phyloP scores from a whole-genome alignment of 1,140 invertebrate species.

The Zelostemma sp. region DNA sequence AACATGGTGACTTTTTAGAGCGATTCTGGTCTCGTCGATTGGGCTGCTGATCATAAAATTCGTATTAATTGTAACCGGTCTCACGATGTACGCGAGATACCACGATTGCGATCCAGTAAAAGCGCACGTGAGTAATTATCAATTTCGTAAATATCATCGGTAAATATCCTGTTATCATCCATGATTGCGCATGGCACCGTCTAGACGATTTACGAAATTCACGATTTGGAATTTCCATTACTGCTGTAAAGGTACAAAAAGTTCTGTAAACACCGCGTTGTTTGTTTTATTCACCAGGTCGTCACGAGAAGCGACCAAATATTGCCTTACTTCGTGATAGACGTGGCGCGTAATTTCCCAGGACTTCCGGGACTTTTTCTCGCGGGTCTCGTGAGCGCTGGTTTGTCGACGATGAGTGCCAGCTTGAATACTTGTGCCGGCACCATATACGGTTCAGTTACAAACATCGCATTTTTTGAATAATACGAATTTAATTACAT shows the following conservation, averaged over 20 bases:
- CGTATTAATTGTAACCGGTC: slow-evolving; percentile 64
- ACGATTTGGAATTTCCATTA: too few species aligned
- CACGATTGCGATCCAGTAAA: slow-evolving; percentile 74
- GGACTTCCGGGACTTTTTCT: slow-evolving; percentile 80
- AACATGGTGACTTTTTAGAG: slow-evolving; percentile 36
- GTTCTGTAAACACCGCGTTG: too few species aligned
- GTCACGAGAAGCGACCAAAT: slow-evolving; percentile 67
- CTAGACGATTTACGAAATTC: too few species aligned
- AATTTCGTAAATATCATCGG: slow-evolving; percentile 7
- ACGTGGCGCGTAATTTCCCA: slow-evolving; percentile 69
- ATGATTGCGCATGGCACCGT: too few species aligned
- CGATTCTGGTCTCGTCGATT: slow-evolving; percentile 51
- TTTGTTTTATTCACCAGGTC: slow-evolving; percentile 15
- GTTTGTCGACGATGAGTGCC: slow-evolving; percentile 71
- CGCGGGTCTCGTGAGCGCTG: slow-evolving; percentile 79
- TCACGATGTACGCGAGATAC: slow-evolving; percentile 75
- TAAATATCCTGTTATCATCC: too few species aligned
- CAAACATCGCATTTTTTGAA: too few species aligned
- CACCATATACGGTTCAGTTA: slow-evolving; percentile 71
- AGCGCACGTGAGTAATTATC: slow-evolving; percentile 37
- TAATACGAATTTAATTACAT: too few species aligned
- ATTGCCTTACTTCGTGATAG: slow-evolving; percentile 75
- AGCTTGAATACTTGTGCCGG: slow-evolving; percentile 72
- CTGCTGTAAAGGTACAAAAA: neutral
- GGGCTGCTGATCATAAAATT: slow-evolving; percentile 64